Evolutionary conservation across 2,797 vertebrate species (phyloP).

Genomic region (Lagorchestes hirsutus): DNA sequence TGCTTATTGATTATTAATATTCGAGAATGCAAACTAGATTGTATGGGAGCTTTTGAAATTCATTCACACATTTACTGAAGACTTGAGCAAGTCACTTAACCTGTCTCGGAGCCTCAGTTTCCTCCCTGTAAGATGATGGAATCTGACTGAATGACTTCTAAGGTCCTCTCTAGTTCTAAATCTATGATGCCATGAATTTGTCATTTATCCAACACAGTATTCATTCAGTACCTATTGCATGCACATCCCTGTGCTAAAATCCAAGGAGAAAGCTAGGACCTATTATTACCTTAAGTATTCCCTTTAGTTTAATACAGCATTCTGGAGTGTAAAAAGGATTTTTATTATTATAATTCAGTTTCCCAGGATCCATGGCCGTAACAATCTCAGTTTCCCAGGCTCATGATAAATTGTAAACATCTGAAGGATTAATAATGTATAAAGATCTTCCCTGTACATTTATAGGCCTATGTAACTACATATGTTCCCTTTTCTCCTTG

Average conservation of each 20-base stretch:
- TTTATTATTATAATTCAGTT: no score
- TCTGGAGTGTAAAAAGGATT: no score
- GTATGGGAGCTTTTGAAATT: background rate
- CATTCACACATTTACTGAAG: background rate
- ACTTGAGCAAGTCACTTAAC: background rate
- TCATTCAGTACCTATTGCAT: background rate
- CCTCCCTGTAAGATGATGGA: background rate
- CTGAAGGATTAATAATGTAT: no score
- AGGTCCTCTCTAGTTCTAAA: background rate
- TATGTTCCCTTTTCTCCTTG: no score
- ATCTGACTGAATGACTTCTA: background rate
- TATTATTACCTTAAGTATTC: no score
- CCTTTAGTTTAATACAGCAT: no score
- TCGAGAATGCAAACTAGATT: background rate
- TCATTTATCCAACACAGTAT: background rate
- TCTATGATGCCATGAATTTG: background rate
- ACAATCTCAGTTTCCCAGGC: no score
- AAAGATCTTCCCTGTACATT: no score
- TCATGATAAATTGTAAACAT: no score
- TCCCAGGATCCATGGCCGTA: no score
- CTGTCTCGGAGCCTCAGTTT: background rate
- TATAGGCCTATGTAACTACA: no score
- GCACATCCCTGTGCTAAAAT: background rate
- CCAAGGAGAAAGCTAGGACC: no score
- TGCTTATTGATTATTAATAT: slow-evolving; percentile 13